Conservation (phyloP, 2,113 vertebrate genomes). For the Marmota monax region DNA sequence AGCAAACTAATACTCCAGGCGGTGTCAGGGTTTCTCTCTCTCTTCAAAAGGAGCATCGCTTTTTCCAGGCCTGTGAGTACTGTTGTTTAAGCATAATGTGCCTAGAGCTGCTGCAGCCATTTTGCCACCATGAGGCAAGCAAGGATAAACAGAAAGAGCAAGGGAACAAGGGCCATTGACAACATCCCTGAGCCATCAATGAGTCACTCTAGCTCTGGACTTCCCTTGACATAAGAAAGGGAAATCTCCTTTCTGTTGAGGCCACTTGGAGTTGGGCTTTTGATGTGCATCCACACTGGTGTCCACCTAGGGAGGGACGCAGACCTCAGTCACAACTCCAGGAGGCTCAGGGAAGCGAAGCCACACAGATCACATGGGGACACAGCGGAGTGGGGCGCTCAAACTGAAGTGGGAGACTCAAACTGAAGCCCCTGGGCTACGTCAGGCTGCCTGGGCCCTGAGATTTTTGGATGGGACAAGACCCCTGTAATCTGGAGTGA, state of each 20-base stretch:
- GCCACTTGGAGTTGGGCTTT: not conserved
- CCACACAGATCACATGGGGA: too few species aligned
- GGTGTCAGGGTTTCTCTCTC: not conserved
- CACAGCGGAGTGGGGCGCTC: too few species aligned
- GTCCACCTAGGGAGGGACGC: not conserved
- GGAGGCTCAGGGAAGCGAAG: not conserved
- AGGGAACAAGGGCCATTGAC: not conserved
- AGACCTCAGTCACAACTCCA: not conserved
- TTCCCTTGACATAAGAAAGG: not conserved
- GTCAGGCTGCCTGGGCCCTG: not conserved
- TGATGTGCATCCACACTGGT: not conserved
- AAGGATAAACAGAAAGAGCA: not conserved
- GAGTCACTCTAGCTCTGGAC: not conserved
- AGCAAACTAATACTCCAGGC: not conserved
- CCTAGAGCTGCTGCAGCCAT: not conserved
- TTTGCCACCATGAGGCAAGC: not conserved
- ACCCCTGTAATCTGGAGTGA: not conserved
- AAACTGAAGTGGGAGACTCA: not conserved
- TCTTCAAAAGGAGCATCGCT: not conserved
- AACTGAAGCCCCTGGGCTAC: not conserved
- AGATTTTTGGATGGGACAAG: not conserved
- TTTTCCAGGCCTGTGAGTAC: not conserved
- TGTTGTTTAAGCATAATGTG: not conserved
- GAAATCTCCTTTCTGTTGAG: not conserved
- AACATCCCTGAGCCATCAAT: accelerated